Base-by-base conservation (phyloP, 2,797 vertebrate species). In the Girardinus metallicus region DNA sequence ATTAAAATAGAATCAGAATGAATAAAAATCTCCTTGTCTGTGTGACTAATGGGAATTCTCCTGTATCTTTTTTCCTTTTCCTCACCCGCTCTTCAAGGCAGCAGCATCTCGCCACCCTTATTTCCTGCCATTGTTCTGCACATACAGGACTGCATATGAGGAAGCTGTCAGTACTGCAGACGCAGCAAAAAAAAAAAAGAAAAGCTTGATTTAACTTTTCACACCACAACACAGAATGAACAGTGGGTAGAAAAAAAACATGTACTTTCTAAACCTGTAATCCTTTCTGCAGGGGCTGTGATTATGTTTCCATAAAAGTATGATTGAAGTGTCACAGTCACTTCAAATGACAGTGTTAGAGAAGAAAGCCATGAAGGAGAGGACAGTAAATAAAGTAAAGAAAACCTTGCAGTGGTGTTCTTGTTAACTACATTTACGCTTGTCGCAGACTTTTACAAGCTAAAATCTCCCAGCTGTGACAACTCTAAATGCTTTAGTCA, bases 101-200 rank as follows among this genome's bases (percentile, higher is more conserved):
- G 77, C 80, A 46, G 80, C 66, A 66, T 92, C 75, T 64, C 47
- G 55, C 68, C 79, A 29, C 31, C 90, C 86, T 36, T 4, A 83
- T 88, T 95, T 96, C 95, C 95, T 93, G 83, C 87, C 11, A 94
- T 96, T 96, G 95, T 96, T 88, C 83, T 92, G 82, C 74, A 85
- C 87, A 76, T 83, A n/a, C 66, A 85, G 81, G 74, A 82, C 78
- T 75, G 57, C 81, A 85, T 83, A 86, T 87, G 91, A 95, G 94
- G 93, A 95, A 95, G 89, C 92, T 79, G 79, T 70, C 73, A 82
- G 91, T 93, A 89, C 84, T 92, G 93, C 93, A 89, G 83, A 92
- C 82, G 49, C 89, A 91, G 93, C 94, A 68, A 74, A 85, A 91
- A 82, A 0, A 75, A 84, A 90, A 81, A 0, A 82, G 16, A 74